Evolutionary conservation across 2,113 vertebrate species (phyloP), one percentile per base, ranked within the genome.

Genomic region (Tricholaema leucomelas): DNA sequence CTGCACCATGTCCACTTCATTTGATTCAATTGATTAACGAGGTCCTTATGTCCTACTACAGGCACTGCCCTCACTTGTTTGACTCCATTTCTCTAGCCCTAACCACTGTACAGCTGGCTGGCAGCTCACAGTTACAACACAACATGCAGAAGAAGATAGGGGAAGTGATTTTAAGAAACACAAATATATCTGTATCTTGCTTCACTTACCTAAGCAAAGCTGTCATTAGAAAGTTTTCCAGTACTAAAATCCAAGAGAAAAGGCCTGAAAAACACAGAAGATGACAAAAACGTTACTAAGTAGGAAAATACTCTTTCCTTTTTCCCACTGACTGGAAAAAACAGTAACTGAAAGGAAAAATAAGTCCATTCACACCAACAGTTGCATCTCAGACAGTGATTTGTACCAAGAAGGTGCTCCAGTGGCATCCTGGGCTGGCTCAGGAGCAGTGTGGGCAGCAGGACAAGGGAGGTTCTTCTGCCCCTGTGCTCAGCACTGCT

Each of bases 181-280:
- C 67, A 60, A 44, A 59, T n/a, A 79, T 23, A 72, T 60, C 82
- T n/a, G n/a, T n/a, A n/a, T n/a, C n/a, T 69, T 88, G 54, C 69
- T 93, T 91, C 80, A 93, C 94, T 96, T 95, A 96, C 96, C 95
- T 94, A 93, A 94, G 92, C 79, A 81, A 93, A 92, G 61, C 10
- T 87, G 79, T 93, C 91, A 94, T 91, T 58, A 90, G 85, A 85
- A 81, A 78, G 48, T 55, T 66, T 94, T 91, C 79, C 83, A 87
- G 71, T 88, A 83, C 16, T 87, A 93, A 92, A 92, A 92, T 94
- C 92, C 87, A 96, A 94, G 79, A 44, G 61, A 87, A 81, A 60
- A 83, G 36, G 44, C 46, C 92, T 92, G 85, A 58, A 88, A 88
- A 55, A 87, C 11, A 81, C 1, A 89, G 18, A 36, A 74, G 63